phyloP scores from a whole-genome alignment of 2,113 vertebrate genomes.

The Gallinago media region DNA sequence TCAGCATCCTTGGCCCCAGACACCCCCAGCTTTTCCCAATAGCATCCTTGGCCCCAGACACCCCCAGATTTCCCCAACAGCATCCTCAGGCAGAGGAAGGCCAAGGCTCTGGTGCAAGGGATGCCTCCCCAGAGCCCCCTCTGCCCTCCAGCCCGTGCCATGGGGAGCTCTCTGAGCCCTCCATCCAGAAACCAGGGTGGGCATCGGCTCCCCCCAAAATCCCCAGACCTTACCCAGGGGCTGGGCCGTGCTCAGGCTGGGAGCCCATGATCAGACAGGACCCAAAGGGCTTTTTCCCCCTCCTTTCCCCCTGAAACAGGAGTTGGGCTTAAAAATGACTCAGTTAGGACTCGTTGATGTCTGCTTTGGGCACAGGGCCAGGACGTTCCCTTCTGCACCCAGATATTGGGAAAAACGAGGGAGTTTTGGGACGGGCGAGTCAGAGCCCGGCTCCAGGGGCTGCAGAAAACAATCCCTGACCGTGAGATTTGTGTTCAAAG shows the following conservation, averaged over 20 bases:
- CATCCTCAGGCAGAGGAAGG: neutral
- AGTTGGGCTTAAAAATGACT: neutral
- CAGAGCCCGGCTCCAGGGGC: neutral
- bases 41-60: neutral
- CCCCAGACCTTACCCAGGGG: neutral
- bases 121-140: neutral
- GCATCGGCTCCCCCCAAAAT: neutral
- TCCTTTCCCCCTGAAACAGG: neutral
- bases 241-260: neutral
- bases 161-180: neutral
- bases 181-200: neutral
- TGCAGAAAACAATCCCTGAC: fast-evolving
- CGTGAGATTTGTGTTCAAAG: fast-evolving
- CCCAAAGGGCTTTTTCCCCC: neutral
- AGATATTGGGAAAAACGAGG: fast-evolving
- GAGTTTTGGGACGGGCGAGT: neutral
- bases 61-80: no score
- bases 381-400: neutral
- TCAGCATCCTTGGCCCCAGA: neutral
- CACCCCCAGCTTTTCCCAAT: neutral
- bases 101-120: neutral
- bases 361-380: neutral
- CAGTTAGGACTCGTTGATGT: fast-evolving
- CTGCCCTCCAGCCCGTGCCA: neutral
- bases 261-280: neutral